A percentile compares a stretch with the other conserved stretches of the same genome.
phyloP scores from a whole-genome alignment of 2,797 vertebrate species.

The Periparus ater region DNA sequence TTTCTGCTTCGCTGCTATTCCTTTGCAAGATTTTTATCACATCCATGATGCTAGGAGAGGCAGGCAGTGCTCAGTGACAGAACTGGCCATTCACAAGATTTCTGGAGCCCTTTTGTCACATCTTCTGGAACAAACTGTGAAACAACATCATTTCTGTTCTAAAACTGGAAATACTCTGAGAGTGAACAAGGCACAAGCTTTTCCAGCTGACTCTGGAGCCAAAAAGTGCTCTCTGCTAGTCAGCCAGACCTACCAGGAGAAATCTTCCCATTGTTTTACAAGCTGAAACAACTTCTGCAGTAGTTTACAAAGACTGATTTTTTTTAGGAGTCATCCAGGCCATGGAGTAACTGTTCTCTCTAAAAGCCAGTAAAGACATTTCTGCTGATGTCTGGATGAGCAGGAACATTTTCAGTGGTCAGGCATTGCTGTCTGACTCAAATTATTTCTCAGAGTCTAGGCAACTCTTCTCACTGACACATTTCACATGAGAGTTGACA shows the following conservation, averaged over 20 bases:
- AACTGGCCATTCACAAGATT: background rate
- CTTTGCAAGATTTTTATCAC: slow-evolving; percentile 60
- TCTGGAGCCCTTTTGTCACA: slow-evolving; percentile 32
- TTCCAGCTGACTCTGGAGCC: background rate
- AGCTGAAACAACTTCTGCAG: background rate
- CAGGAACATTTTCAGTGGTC: background rate
- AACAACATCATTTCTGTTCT: background rate
- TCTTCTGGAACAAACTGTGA: slow-evolving; percentile 14
- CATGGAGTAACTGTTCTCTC: background rate
- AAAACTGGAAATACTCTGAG: slow-evolving; percentile 2
- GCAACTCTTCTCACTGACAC: background rate
- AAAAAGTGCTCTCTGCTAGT: background rate
- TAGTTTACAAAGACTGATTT: background rate
- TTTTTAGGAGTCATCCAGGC: background rate
- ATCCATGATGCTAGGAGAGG: background rate
- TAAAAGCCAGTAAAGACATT: background rate
- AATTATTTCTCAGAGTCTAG: background rate
- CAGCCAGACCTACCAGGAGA: background rate
- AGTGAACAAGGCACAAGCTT: background rate
- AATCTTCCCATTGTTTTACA: background rate
- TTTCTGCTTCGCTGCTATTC: slow-evolving; percentile 61
- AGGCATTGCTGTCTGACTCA: background rate
- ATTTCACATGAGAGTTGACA: background rate
- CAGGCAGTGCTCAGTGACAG: background rate
- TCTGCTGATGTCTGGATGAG: background rate